Base-by-base conservation (phyloP, 1,140 invertebrate species). In the Drosophila biarmipes region DNA sequence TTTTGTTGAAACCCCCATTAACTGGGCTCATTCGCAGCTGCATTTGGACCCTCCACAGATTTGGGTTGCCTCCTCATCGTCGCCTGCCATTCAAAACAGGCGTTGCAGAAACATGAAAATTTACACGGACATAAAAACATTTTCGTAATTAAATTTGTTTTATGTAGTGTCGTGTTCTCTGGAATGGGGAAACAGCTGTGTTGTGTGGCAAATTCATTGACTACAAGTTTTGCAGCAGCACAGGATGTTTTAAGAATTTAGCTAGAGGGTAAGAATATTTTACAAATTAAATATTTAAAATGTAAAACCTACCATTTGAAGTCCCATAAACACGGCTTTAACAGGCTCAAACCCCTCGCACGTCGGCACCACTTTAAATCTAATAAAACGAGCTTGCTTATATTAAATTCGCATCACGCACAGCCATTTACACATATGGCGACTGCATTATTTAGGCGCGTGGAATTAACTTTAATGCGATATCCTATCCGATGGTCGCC, bases 341-440 rank as follows among this genome's bases (percentile, higher is more conserved):
- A 66, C n/a, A 12, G 7, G 7, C 17, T 2, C 10, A 6, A 37
- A 61, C 2, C 24, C 34, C 15, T 29, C 0, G 0, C 1, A 21
- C 49, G 29, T 62, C 10, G 14, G 4, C 63, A 62, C 6, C 57
- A 49, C 27, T 68, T 68, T 55, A 55, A 69, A 48, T 58, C 17
- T 45, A 45, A 51, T 52, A 51, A 72, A 42, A 42, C 17, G 10
- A 17, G 17, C 7, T 21, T n/a, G 29, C 6, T 34, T 49, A 24
- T 17, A 58, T 73, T 68, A 61, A 78, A 87, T 69, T 78, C 61
- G 34, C 55, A 56, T 74, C 73, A 87, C 78, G 78, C 68, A 86
- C 45, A 64, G 2, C 29, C 63, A 51, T 42, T 52, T 42, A 38
- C 24, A 67, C 62, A 55, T 45, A 38, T 56, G 35, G 31, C 19